Conservation (phyloP, 92 coral and sea anemone genomes). For the Paragorgia papillata region DNA sequence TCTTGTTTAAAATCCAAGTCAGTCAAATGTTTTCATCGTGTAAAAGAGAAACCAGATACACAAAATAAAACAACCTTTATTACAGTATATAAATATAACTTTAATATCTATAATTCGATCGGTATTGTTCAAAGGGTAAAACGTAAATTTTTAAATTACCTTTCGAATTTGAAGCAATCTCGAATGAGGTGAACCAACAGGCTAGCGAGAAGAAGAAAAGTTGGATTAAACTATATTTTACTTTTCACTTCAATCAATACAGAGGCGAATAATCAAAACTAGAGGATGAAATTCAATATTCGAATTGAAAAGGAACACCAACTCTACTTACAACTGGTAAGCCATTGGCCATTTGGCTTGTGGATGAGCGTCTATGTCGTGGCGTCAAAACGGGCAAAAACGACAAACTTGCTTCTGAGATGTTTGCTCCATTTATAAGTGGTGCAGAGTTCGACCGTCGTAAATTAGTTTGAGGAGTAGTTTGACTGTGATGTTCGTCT, state of each 20-base stretch:
- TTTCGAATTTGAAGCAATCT: constrained; percentile 84
- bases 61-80: too few relatives aligned
- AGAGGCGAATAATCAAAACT: background rate
- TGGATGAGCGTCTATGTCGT: constrained; percentile 93
- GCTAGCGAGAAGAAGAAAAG: constrained; percentile 33
- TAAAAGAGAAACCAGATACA: too few relatives aligned
- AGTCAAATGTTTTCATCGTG: too few relatives aligned
- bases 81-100: too few relatives aligned
- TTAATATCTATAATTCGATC: too few relatives aligned
- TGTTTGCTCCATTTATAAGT: constrained; percentile 92
- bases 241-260: background rate
- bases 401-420: constrained; percentile 72
- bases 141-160: constrained; percentile 45
- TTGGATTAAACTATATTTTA: background rate
- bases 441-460: constrained; percentile 99
- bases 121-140: background rate
- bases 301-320: background rate
- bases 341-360: constrained; percentile 54
- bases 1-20: too few relatives aligned
- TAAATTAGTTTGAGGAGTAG: constrained; percentile 76
- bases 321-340: background rate
- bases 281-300: background rate
- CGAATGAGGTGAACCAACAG: constrained; percentile 91
- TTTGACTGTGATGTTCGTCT: constrained; percentile 80
- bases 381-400: constrained; percentile 71